Conservation (phyloP, 1,140 invertebrate genomes). For the Paraescarpia echinospica region DNA sequence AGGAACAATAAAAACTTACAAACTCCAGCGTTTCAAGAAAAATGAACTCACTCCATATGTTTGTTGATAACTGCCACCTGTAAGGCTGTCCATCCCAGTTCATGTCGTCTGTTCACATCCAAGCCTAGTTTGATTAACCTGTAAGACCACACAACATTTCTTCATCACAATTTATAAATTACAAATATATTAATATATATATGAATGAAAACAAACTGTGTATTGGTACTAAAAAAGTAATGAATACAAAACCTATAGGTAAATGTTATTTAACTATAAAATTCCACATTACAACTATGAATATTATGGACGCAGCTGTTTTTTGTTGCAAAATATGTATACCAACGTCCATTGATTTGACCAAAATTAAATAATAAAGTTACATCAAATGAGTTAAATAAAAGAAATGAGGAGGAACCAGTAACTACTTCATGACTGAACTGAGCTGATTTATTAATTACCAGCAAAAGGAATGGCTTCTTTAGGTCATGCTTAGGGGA, state of each 20-base stretch:
- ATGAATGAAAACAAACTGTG: too few relatives aligned
- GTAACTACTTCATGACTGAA: too few relatives aligned
- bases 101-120: slow-evolving; percentile 40
- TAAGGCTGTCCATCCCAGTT: slow-evolving; percentile 42
- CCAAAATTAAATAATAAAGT: neutral
- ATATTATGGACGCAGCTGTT: neutral
- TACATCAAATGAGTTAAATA: too few relatives aligned
- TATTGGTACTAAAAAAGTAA: too few relatives aligned
- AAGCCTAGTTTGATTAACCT: slow-evolving; percentile 40
- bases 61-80: slow-evolving; percentile 38
- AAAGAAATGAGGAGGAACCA: too few relatives aligned
- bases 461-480: too few relatives aligned
- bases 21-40: too few relatives aligned
- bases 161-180: neutral
- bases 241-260: slow-evolving; percentile 26
- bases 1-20: neutral
- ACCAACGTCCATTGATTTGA: neutral
- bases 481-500: neutral
- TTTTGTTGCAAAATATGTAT: neutral
- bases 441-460: too few relatives aligned
- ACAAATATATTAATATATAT: slow-evolving; percentile 35
- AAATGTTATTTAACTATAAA: slow-evolving; percentile 10
- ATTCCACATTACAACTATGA: neutral
- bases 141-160: slow-evolving; percentile 15
- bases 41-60: slow-evolving; percentile 33